Evolutionary conservation across 2,888 invertebrate genomes (phyloP).

Genomic region (Ecdyonurus torrentis): DNA sequence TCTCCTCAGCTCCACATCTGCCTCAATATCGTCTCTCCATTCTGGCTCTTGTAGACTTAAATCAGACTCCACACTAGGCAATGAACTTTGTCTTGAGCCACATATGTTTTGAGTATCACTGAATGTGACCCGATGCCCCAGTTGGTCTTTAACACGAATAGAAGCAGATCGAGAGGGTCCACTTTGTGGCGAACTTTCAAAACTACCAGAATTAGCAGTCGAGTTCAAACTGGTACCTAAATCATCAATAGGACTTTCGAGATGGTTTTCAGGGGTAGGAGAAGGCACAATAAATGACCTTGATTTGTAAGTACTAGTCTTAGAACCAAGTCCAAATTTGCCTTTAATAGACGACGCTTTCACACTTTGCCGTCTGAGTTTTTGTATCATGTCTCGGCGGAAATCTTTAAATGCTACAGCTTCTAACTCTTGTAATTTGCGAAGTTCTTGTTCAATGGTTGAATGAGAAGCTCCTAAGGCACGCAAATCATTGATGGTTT

Average conservation of each 20-base stretch:
- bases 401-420: slow-evolving; percentile 89
- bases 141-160: slow-evolving; percentile 34
- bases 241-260: slow-evolving; percentile 22
- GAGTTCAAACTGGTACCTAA: slow-evolving; percentile 13
- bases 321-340: slow-evolving; percentile 46
- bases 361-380: slow-evolving; percentile 66
- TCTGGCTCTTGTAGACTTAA: slow-evolving; percentile 40
- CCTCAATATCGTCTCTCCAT: slow-evolving; percentile 40
- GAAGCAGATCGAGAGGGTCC: slow-evolving; percentile 39
- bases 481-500: slow-evolving; percentile 82
- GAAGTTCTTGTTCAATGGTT: slow-evolving; percentile 84
- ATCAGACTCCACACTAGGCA: slow-evolving; percentile 58
- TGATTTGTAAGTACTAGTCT: slow-evolving; percentile 47
- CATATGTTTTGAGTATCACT: slow-evolving; percentile 39
- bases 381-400: slow-evolving; percentile 84
- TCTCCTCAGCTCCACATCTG: slow-evolving; percentile 44
- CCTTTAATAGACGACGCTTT: slow-evolving; percentile 62
- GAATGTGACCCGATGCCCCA: slow-evolving; percentile 39
- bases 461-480: slow-evolving; percentile 75
- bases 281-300: slow-evolving; percentile 58
- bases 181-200: slow-evolving; percentile 50
- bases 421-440: slow-evolving; percentile 81
- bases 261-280: slow-evolving; percentile 41
- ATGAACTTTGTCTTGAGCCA: slow-evolving; percentile 32
- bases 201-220: slow-evolving; percentile 40